Conservation (phyloP, 2,113 vertebrate species). For the Microtus oregoni region DNA sequence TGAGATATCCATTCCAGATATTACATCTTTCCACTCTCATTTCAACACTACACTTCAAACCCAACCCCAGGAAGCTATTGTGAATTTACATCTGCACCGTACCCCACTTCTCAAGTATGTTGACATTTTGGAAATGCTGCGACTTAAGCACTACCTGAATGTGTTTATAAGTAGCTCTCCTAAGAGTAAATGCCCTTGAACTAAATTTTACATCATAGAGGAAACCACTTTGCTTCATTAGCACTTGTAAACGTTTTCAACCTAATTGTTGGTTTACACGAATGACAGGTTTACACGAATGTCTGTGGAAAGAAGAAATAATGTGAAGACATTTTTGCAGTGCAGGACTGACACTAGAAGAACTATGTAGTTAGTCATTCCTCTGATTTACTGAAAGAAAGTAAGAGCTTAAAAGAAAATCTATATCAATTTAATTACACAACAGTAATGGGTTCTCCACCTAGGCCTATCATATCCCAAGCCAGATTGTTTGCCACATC, state of each 20-base stretch:
- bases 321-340: conserved; percentile 30
- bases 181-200: conserved; percentile 45
- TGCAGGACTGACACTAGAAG: conserved; percentile 5
- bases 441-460: not conserved
- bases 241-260: too few species aligned
- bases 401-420: not conserved
- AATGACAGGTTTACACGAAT: too few species aligned
- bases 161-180: conserved; percentile 59
- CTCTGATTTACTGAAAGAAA: not conserved
- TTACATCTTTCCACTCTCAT: conserved; percentile 8
- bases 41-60: not conserved
- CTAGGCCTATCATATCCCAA: not conserved
- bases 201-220: conserved; percentile 47
- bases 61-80: not conserved
- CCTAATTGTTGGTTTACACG: too few species aligned
- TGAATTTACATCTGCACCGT: not conserved
- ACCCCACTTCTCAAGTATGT: conserved; percentile 23
- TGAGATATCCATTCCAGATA: conserved; percentile 5
- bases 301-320: conserved; percentile 41
- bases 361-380: not conserved
- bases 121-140: conserved; percentile 32
- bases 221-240: conserved; percentile 32
- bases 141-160: conserved; percentile 44
- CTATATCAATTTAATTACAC: not conserved
- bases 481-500: not conserved